A percentile compares a stretch with the other conserved stretches of the same genome.
Conservation (phyloP, 2,888 invertebrate species). For the Sminthurides aquaticus region DNA sequence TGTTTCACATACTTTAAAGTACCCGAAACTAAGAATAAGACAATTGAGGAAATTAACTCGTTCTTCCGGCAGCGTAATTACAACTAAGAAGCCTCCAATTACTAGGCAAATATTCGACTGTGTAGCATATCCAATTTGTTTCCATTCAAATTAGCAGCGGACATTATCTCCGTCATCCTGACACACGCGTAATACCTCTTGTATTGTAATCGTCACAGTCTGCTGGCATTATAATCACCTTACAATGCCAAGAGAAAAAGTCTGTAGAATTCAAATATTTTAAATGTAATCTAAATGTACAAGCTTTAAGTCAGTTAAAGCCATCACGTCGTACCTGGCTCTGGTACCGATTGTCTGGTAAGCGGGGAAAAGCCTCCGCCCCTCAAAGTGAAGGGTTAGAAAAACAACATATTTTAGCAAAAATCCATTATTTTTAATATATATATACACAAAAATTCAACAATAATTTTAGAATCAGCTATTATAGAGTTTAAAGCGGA, state of each 20-base stretch:
- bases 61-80: constrained; percentile 21
- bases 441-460: not conserved
- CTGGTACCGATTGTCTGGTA: not conserved
- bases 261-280: constrained; percentile 20
- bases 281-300: constrained; percentile 1
- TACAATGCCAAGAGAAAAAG: constrained; percentile 17
- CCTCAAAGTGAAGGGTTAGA: not conserved
- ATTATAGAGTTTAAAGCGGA: not conserved
- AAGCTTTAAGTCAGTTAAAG: not conserved
- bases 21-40: constrained; percentile 82
- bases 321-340: not conserved
- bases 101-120: not conserved
- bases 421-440: not conserved
- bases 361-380: no score
- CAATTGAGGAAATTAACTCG: constrained; percentile 68
- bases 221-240: not conserved
- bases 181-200: no score
- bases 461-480: not conserved
- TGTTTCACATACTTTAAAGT: constrained; percentile 76
- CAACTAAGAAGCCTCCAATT: not conserved
- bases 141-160: not conserved
- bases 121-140: not conserved
- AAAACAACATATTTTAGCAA: not conserved
- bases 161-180: no score
- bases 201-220: not conserved